Percentiles rank a stretch among this genome's conserved stretches.
Conservation (phyloP, 1,140 invertebrate species). For the Sycobia sp. region DNA sequence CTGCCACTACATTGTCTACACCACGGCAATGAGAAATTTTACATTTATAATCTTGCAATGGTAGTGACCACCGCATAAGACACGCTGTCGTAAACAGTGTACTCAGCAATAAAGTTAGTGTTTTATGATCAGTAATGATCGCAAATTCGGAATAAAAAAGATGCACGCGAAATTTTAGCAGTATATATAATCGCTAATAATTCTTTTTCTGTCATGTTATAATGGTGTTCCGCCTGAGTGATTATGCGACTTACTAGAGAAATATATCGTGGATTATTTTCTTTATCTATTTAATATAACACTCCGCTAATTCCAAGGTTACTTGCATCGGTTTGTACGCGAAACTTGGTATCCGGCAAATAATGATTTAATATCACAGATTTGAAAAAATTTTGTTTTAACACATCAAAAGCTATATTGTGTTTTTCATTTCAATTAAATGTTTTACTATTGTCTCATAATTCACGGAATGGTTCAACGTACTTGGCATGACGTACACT, state of each 20-base stretch:
- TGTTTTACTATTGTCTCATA: neutral
- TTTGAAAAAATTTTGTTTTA: neutral
- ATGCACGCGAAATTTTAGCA: neutral
- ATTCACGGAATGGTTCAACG: slow-evolving; percentile 9
- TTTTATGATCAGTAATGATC: slow-evolving; percentile 20
- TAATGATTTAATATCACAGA: neutral
- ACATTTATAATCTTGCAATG: slow-evolving; percentile 55
- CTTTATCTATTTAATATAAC: slow-evolving; percentile 6
- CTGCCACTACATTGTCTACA: slow-evolving; percentile 37
- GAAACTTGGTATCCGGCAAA: neutral
- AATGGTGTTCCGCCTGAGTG: neutral
- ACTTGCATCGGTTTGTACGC: neutral
- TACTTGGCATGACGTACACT: neutral
- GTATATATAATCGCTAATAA: slow-evolving; percentile 1
- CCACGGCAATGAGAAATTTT: slow-evolving; percentile 45
- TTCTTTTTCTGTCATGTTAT: slow-evolving; percentile 10
- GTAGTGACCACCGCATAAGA: slow-evolving; percentile 48
- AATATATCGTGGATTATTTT: neutral
- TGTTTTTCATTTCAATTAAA: slow-evolving; percentile 1
- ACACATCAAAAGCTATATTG: neutral
- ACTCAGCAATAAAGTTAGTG: slow-evolving; percentile 1
- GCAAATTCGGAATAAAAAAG: neutral
- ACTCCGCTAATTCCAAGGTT: slow-evolving; percentile 7
- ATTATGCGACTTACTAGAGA: neutral
- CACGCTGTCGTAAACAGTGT: neutral